phyloP scores from a whole-genome alignment of 2,888 invertebrate species.

The Drosophila hawaiiensis region DNA sequence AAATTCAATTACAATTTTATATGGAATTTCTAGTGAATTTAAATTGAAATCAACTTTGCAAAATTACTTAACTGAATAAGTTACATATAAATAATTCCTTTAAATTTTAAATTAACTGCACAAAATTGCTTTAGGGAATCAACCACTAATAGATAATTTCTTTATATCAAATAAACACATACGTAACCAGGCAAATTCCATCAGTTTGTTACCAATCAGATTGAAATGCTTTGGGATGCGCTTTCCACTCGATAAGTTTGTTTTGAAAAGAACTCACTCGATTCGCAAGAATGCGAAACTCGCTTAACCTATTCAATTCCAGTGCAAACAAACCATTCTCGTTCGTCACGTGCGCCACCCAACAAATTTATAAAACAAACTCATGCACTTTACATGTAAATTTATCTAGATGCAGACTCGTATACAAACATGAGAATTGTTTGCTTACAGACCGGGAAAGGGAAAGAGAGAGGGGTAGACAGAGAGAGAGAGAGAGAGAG shows the following conservation, averaged over 20 bases:
- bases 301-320: constrained; percentile 25
- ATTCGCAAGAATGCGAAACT: constrained; percentile 28
- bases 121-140: neutral
- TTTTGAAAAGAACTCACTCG: constrained; percentile 13
- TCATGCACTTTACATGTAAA: constrained; percentile 55
- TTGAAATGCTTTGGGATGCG: neutral
- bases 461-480: too few species aligned
- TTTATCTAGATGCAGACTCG: constrained; percentile 53
- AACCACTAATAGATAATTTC: neutral
- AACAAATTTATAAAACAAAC: constrained; percentile 46
- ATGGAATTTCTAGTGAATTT: neutral
- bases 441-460: constrained; percentile 30
- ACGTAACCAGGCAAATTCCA: neutral
- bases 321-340: constrained; percentile 11
- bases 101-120: neutral
- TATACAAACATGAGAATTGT: constrained; percentile 42
- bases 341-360: constrained; percentile 29
- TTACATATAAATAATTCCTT: neutral
- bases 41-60: neutral
- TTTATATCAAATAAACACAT: neutral
- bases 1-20: neutral
- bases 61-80: neutral
- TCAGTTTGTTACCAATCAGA: neutral
- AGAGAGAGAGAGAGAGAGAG: neutral
- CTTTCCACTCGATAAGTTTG: constrained; percentile 13